Evolutionary conservation across 2,888 invertebrate species (phyloP), one percentile per base, ranked within the genome.

Genomic region (Coecobrya sp.): DNA sequence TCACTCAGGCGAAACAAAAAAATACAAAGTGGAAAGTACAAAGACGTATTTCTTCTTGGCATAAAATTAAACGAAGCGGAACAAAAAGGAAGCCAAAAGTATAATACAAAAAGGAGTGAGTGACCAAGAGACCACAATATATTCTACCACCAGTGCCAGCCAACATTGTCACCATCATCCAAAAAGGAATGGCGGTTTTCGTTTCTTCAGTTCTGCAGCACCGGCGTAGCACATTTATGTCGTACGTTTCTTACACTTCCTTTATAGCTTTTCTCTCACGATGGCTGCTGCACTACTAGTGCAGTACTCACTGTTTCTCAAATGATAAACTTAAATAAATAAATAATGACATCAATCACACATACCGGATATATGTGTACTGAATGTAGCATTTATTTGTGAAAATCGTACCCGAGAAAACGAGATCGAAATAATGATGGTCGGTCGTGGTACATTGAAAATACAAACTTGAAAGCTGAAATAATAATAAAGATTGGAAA

Each of bases 61-160:
- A 86, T 91, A 86, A 91, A 91, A 91, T 91, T 91, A 91, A 91
- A 86, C 86, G 86, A 91, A 86, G 85, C 55, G 81, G 55, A 79
- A 91, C 86, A 65, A 55, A 55, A 86, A 52, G 86, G 68, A 86
- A 86, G 79, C 36, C 86, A 86, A 76, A 52, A 68, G 27, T 22
- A 19, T 52, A 22, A 59, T 19, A 22, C 59, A 19, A 59, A 59
- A 59, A 59, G 19, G 59, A 70, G 42, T 70, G 42, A 86, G 62
- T 87, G 87, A 79, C 87, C 87, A 87, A 70, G 30, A 27, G 70
- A 73, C 52, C 22, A 55, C 30, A 19, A 25, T 45, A 49, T 25
- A 25, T 25, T 49, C n/a, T 70, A 36, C n/a, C 70, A 76, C 3
- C 49, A 49, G 30, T 8, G 59, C 25, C 22, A 65, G 27, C 36